Evolutionary conservation across 2,797 vertebrate species (phyloP).

Genomic region (Megalops cyprinoides): DNA sequence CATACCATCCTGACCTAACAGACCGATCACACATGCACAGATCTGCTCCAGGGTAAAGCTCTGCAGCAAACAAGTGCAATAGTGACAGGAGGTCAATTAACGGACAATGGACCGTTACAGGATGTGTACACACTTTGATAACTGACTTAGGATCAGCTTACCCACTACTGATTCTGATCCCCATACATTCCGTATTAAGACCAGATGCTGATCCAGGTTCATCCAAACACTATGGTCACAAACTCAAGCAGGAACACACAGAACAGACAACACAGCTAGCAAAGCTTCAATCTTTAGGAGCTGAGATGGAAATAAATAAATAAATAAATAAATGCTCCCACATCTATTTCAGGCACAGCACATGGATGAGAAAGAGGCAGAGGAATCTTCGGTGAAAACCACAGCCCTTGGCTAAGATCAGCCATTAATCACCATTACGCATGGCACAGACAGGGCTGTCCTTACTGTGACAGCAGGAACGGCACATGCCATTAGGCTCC

Average conservation of each 20-base stretch:
- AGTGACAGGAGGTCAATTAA: too few species aligned
- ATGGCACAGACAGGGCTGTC: neutral
- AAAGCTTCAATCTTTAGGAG: neutral
- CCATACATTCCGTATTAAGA: neutral
- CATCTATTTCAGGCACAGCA: neutral
- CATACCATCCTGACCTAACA: too few species aligned
- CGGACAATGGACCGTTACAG: too few species aligned
- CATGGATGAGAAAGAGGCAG: neutral
- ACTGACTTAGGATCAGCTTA: too few species aligned
- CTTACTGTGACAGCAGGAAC: neutral
- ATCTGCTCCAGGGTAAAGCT: too few species aligned
- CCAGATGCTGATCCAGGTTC: neutral
- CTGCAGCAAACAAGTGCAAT: too few species aligned
- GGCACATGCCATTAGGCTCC: too few species aligned
- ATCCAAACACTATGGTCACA: neutral
- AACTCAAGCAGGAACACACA: neutral
- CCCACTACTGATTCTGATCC: neutral
- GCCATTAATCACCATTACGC: constrained; percentile 1
- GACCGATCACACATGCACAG: too few species aligned
- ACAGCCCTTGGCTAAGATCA: neutral
- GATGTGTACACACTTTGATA: too few species aligned
- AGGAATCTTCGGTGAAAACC: neutral
- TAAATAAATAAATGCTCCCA: neutral
- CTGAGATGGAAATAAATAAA: neutral
- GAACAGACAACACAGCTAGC: neutral